phyloP scores from a whole-genome alignment of 2,797 vertebrate species.

The Characodon lateralis region DNA sequence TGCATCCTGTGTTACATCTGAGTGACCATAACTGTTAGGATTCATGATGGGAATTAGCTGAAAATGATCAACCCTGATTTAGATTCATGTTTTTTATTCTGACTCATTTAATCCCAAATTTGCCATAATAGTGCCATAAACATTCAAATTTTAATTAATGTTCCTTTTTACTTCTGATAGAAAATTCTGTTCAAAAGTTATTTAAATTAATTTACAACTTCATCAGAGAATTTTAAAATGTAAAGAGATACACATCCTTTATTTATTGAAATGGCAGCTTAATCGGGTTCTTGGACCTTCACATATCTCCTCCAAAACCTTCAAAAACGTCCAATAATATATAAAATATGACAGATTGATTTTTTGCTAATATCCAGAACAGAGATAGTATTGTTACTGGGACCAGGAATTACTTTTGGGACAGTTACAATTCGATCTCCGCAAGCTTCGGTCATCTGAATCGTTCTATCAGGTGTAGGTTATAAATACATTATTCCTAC shows the following conservation, averaged over 20 bases:
- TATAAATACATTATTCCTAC: neutral
- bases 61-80: neutral
- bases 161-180: too few species aligned
- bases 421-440: neutral
- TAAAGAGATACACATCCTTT: too few species aligned
- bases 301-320: too few species aligned
- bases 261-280: too few species aligned
- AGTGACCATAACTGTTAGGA: neutral
- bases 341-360: too few species aligned
- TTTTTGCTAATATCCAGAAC: too few species aligned
- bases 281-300: too few species aligned
- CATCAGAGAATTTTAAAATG: too few species aligned
- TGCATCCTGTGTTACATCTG: slow-evolving; percentile 8
- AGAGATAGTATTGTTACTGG: too few species aligned
- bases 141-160: neutral
- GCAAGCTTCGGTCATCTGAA: neutral
- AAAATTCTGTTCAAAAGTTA: too few species aligned
- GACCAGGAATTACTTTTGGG: neutral
- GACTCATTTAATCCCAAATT: neutral
- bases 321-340: too few species aligned
- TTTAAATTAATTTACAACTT: too few species aligned
- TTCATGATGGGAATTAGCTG: neutral
- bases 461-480: neutral
- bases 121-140: neutral
- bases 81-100: neutral